Percentiles rank a stretch among this genome's conserved stretches.
phyloP scores from a whole-genome alignment of 2,113 vertebrate genomes.

The Symphodus melops region DNA sequence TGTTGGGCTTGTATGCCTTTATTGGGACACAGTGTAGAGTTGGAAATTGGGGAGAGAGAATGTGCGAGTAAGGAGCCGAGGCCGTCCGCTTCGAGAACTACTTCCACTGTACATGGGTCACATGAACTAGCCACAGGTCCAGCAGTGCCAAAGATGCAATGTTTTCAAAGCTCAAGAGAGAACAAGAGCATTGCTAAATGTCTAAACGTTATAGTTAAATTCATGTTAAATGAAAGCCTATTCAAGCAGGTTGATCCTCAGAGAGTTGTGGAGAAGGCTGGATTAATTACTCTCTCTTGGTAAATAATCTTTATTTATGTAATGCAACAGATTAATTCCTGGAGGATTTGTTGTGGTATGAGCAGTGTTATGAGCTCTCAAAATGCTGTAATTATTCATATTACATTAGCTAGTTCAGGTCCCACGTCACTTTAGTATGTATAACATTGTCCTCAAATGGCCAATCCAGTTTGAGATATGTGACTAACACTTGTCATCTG shows the following conservation, averaged over 20 bases:
- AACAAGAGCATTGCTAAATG: not conserved
- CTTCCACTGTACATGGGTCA: too few species aligned
- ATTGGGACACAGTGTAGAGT: too few species aligned
- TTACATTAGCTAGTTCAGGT: not conserved
- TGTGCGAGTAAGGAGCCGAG: too few species aligned
- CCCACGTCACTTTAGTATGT: not conserved
- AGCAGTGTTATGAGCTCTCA: not conserved
- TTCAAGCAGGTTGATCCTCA: not conserved
- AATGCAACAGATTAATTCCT: not conserved
- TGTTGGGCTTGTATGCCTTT: too few species aligned
- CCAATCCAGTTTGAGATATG: constrained; percentile 2
- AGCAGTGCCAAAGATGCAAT: too few species aligned
- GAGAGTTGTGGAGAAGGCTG: not conserved
- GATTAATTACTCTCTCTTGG: not conserved
- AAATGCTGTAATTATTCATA: not conserved
- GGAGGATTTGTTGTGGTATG: too few species aligned
- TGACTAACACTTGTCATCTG: not conserved
- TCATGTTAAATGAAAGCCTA: not conserved
- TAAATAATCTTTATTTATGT: not conserved
- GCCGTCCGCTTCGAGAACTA: too few species aligned
- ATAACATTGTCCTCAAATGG: not conserved
- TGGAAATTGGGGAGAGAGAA: too few species aligned
- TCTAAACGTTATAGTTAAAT: not conserved
- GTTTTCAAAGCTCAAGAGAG: too few species aligned
- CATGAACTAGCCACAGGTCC: too few species aligned